These are phyloP conservation scores for Alethe castanea DNA, from an alignment of 2,113 vertebrate genomes.

Conservation along the genomic window DNA sequence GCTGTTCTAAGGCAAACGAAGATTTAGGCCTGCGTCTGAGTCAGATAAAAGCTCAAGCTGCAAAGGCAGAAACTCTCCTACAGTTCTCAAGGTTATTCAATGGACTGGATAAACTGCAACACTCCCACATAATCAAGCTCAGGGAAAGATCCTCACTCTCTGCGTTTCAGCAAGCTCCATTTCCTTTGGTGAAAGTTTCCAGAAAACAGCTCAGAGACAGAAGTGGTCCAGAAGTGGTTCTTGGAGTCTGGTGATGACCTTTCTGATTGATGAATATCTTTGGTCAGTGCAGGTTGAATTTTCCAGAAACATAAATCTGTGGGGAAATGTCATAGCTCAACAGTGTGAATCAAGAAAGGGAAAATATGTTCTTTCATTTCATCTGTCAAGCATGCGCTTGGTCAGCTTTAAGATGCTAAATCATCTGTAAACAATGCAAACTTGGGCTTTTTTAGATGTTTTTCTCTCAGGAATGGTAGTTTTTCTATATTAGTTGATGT, in stretches of 20 bases:
- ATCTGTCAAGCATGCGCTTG: neutral
- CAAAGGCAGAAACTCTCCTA: neutral
- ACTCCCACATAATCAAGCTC: neutral
- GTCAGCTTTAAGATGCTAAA: neutral
- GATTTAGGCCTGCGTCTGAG: neutral
- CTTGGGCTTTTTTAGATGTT: neutral
- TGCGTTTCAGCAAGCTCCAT: neutral
- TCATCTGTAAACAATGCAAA: neutral
- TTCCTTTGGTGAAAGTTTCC: neutral
- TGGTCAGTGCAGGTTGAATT: neutral
- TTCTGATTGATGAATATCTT: neutral
- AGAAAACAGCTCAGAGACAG: neutral
- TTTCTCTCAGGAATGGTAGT: neutral
- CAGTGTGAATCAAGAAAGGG: neutral
- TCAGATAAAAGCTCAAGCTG: conserved; percentile 23
- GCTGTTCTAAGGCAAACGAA: conserved; percentile 32
- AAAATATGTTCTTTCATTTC: neutral
- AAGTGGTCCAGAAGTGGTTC: neutral
- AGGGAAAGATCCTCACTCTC: neutral
- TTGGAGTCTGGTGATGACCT: neutral
- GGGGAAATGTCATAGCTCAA: neutral
- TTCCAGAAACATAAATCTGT: neutral
- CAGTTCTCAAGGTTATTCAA: conserved; percentile 11
- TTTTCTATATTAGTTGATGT: neutral
- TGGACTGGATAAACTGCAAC: conserved; percentile 11